Evolutionary conservation across 2,888 invertebrate species (phyloP), one percentile per base, ranked within the genome.

Genomic region (Catonia carolina): DNA sequence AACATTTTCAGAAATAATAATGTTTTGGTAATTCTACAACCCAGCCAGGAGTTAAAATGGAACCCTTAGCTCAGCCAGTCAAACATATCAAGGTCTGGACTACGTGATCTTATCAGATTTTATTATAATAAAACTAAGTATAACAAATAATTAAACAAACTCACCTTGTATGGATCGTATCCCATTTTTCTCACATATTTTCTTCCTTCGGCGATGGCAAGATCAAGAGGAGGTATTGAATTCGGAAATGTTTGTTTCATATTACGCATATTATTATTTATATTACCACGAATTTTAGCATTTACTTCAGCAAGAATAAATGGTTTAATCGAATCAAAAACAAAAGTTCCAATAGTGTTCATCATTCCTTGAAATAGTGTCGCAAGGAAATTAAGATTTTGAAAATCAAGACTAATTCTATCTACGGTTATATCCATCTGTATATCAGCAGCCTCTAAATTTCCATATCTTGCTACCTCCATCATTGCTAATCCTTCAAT

Each of bases 261-360:
- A 65, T 84, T 80, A 14, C 81, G 80, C 42, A 90, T 78, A 69
- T 87, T 82, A 12, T 80, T 77, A 69, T 92, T 87, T 1, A 92
- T 82, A 69, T 85, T 85, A 1, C 75, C 77, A 63, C 87, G 79
- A 1, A 88, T 76, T 69, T 86, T 85, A 1, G 80, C 79, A 67
- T 90, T 89, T 1, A 87, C 86, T 72, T 89, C 85, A 62, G 81
- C 81, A 20, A 92, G 73, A 62, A 93, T 83, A 63, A 85, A 85
- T 0, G 91, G 91, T 69, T 93, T 92, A 66, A 93, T 86, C 8
- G 87, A 85, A 69, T 91, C 89, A 66, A 94, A 92, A 8, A 93
- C 78, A 61, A 89, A 81, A 12, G 81, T 81, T 0, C 91, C 90
- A 0, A 91, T 80, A 0, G 88, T 85, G 71, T 92, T 93, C 42